Evolutionary conservation across 2,113 vertebrate species (phyloP), one percentile per base, ranked within the genome.

Genomic region (Platysternon megacephalum): DNA sequence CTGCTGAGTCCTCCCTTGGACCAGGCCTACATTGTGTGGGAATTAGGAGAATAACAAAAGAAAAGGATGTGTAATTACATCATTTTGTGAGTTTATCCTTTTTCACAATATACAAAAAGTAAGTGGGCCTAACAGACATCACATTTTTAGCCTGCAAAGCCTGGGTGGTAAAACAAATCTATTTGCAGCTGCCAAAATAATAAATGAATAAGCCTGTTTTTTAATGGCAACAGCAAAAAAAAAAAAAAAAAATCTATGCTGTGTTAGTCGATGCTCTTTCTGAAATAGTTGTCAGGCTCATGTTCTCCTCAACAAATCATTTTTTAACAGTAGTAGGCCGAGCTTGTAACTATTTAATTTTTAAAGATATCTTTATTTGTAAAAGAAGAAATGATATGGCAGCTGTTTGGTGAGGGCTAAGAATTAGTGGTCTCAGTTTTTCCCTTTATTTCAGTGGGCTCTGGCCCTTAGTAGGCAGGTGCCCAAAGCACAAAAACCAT

Each of bases 381-480:
- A 91, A 95, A 96, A 79, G 58, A 74, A 90, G 51, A 94, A 42
- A n/a, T 94, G 91, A 96, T 87, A 32, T 96, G 94, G 84, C 11
- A 86, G 12, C 12, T 65, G 2, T 65, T 80, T 3, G 44, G 2
- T 68, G 84, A 2, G 1, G 17, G 49, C 84, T 90, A 84, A 10
- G 17, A 82, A 79, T 32, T 72, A 16, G 5, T 6, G 44, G 5
- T 46, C 35, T 26, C 1, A 0, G 1, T 4, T 80, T 88, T 88
- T 68, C 55, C 0, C 29, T 28, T 55, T 0, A 90, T 2, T 39
- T 58, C 49, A n/a, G 2, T 44, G 5, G 82, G 7, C 0, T 2
- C 84, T 89, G 84, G 2, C 49, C 4, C 7, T 74, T 72, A 46
- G 32, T n/a, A 68, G 61, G 9, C 32, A 68, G 5, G 22, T 44